Base-by-base conservation (phyloP, 2,113 vertebrate genomes). In the Hiodon alosoides region DNA sequence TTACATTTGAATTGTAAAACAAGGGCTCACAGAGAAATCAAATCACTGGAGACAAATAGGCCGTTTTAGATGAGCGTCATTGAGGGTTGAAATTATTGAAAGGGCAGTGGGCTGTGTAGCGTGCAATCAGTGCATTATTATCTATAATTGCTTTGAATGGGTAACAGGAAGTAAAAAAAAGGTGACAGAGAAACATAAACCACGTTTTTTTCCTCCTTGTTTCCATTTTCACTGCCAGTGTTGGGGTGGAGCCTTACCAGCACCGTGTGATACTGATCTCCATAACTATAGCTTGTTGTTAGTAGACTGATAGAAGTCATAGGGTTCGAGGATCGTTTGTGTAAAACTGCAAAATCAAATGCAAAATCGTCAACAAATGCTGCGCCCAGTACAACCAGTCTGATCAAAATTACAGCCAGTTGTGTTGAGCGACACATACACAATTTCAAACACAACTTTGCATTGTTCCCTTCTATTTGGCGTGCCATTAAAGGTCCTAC, bases 171-270 rank as follows among this genome's bases (percentile, higher is more conserved):
- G 54, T 64, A 70, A 80, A 72, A 77, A 77, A 73, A 67, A 71
- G 8, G 73, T 62, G 84, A 83, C 88, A 80, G 67, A 74, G 58
- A 88, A 86, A 79, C 84, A 86, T 81, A 85, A 81, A 79, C 77
- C 57, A 77, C 79, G 81, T 80, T 73, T 68, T 65, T 14, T 14
- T 13, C 5, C 58, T n/a, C 58, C 58, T 14, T 31, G 31, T 31
- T 17, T 48, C 54, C 65, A 68, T 71, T 79, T 74, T 82, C 83
- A 79, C 78, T 77, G 81, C 71, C 81, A 81, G 77, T 86, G 78
- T 81, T 76, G 71, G 73, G 81, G 79, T 69, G 16, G 50, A n/a
- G 69, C 73, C 78, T 71, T 79, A 71, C 84, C 84, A 85, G 85
- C 66, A 64, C 64, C 64, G 80, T 76, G 79, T 87, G 82, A 87